Conservation (phyloP, 2,797 vertebrate genomes). For the Acanthornis magna region DNA sequence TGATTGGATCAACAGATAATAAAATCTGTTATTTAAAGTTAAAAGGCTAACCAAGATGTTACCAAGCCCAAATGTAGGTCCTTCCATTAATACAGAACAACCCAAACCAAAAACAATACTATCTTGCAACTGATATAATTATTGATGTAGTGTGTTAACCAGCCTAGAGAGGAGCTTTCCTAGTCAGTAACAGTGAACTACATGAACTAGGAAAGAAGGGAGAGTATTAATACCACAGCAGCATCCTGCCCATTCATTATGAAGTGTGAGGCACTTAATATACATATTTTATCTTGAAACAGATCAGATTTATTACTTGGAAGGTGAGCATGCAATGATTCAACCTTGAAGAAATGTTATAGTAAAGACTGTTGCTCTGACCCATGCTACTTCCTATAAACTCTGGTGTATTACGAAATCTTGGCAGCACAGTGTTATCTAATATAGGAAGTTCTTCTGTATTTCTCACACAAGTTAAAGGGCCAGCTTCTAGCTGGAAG, state of each 20-base stretch:
- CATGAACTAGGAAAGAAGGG: neutral
- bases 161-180: neutral
- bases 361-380: neutral
- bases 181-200: neutral
- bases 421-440: neutral
- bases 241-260: neutral
- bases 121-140: neutral
- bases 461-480: neutral
- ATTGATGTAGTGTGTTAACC: neutral
- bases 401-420: neutral
- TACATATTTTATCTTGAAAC: neutral
- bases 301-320: neutral
- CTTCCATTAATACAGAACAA: neutral
- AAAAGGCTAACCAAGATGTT: neutral
- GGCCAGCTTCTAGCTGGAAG: neutral
- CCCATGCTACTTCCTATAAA: neutral
- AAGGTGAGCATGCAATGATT: neutral
- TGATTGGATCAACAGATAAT: neutral
- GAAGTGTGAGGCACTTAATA: neutral
- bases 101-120: neutral
- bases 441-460: neutral
- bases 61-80: neutral
- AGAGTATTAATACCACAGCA: neutral
- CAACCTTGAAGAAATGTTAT: neutral
- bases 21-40: neutral